Percentiles rank a stretch among this genome's conserved stretches.
Evolutionary conservation across 37 sponge, comb jelly and placozoan species (phyloP).

Genomic region (Beroe forskalii): DNA sequence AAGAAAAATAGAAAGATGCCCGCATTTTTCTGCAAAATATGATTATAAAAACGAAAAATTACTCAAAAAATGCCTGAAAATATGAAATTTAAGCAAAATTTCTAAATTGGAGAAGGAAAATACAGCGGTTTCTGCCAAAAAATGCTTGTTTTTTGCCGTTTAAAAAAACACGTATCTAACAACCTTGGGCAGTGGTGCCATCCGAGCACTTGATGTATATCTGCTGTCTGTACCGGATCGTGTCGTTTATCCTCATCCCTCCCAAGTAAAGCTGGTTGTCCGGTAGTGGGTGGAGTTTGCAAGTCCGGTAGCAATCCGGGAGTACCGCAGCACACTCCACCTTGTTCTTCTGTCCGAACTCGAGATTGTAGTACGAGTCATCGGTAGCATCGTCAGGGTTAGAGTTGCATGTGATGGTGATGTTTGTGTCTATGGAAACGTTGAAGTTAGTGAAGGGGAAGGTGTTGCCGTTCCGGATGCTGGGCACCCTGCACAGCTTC

Average conservation of each 20-base stretch:
- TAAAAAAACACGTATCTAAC: too few species aligned
- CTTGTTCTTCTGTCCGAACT: conserved; percentile 7
- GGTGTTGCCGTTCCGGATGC: not conserved
- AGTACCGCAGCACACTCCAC: conserved; percentile 6
- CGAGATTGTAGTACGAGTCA: not conserved
- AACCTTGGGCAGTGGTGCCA: not conserved
- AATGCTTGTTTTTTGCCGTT: too few species aligned
- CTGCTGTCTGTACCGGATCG: not conserved
- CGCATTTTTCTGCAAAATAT: too few species aligned
- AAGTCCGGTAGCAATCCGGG: conserved; percentile 23
- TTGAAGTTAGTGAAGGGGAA: conserved; percentile 33
- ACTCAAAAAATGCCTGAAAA: too few species aligned
- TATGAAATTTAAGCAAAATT: too few species aligned
- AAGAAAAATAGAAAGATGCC: too few species aligned
- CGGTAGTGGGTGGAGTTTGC: not conserved
- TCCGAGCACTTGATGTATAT: conserved; percentile 28
- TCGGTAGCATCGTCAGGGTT: not conserved
- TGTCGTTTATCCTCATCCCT: not conserved
- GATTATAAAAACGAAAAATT: too few species aligned
- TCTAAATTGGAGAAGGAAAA: too few species aligned
- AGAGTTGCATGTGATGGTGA: conserved; percentile 30
- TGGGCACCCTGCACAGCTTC: conserved; percentile 4
- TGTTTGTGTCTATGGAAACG: not conserved
- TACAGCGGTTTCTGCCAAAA: too few species aligned
- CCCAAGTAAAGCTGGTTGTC: not conserved